These are phyloP conservation scores for Poeciliopsis infans DNA, from an alignment of 2,797 vertebrate genomes.

Conservation along the genomic window DNA sequence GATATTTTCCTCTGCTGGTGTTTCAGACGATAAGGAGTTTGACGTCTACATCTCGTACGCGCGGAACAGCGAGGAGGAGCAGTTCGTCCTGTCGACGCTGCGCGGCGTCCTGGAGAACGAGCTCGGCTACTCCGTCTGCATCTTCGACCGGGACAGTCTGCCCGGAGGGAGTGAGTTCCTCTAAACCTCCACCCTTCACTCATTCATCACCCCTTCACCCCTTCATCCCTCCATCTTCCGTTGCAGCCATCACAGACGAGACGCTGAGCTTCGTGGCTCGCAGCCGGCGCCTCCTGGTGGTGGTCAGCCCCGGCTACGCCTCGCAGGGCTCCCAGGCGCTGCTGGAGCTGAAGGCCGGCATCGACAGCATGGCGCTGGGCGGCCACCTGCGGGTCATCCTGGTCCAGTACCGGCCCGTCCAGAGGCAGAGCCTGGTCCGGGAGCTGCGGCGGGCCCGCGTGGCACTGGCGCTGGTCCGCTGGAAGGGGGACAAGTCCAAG, in stretches of 20 bases:
- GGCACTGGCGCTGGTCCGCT: slow-evolving; percentile 88
- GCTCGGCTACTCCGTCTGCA: slow-evolving; percentile 94
- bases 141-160: slow-evolving; percentile 96
- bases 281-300: slow-evolving; percentile 92
- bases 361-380: slow-evolving; percentile 89
- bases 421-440: slow-evolving; percentile 83
- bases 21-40: slow-evolving; percentile 91
- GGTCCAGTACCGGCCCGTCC: slow-evolving; percentile 89
- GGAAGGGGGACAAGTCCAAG: slow-evolving; percentile 91
- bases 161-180: slow-evolving; percentile 94
- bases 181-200: neutral
- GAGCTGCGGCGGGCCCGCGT: slow-evolving; percentile 88
- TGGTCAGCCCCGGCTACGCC: slow-evolving; percentile 90
- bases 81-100: slow-evolving; percentile 91
- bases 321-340: slow-evolving; percentile 91
- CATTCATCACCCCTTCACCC: slow-evolving; percentile 6
- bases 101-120: slow-evolving; percentile 90
- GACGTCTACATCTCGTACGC: slow-evolving; percentile 97
- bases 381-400: slow-evolving; percentile 92
- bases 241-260: slow-evolving; percentile 95
- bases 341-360: slow-evolving; percentile 94
- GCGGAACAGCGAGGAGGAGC: slow-evolving; percentile 92
- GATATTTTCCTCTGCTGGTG: slow-evolving; percentile 10
- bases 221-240: slow-evolving; percentile 35
- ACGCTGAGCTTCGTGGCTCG: slow-evolving; percentile 94